phyloP scores from a whole-genome alignment of 1,140 invertebrate genomes.

The Brachionus asplanchnoidis region DNA sequence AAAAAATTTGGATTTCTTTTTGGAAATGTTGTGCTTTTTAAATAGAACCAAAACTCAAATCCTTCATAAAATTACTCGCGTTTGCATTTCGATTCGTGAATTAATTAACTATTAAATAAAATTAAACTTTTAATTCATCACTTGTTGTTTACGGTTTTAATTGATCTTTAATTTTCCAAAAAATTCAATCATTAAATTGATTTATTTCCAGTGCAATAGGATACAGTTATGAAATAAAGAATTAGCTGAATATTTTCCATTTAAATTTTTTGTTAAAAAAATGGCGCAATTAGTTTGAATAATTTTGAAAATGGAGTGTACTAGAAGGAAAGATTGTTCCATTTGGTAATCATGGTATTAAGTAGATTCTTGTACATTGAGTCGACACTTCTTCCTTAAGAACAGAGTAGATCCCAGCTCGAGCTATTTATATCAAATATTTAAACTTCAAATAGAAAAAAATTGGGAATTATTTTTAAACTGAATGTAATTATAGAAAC shows the following conservation, averaged over 20 bases:
- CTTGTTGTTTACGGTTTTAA: not conserved
- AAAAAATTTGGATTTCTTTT: not conserved
- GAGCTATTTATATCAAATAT: not conserved
- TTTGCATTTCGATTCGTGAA: not conserved
- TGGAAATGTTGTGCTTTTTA: slow-evolving; percentile 1
- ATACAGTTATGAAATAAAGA: not conserved
- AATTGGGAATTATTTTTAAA: slow-evolving; percentile 19
- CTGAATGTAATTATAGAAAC: slow-evolving; percentile 27
- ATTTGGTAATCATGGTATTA: not conserved
- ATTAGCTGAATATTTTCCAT: not conserved
- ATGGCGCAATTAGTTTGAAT: slow-evolving; percentile 21
- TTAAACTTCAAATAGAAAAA: not conserved
- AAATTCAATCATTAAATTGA: not conserved
- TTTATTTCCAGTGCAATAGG: not conserved
- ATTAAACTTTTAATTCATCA: not conserved
- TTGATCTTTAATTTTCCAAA: not conserved
- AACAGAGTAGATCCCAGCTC: not conserved
- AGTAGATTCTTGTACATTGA: not conserved
- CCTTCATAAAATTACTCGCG: not conserved
- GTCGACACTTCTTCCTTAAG: not conserved
- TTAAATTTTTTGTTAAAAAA: not conserved
- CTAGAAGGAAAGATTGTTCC: not conserved
- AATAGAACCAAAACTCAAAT: not conserved
- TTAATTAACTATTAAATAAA: not conserved
- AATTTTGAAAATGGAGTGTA: not conserved